Evolutionary conservation across 2,888 invertebrate species (phyloP).

Genomic region (Didymodactylos carnosus): DNA sequence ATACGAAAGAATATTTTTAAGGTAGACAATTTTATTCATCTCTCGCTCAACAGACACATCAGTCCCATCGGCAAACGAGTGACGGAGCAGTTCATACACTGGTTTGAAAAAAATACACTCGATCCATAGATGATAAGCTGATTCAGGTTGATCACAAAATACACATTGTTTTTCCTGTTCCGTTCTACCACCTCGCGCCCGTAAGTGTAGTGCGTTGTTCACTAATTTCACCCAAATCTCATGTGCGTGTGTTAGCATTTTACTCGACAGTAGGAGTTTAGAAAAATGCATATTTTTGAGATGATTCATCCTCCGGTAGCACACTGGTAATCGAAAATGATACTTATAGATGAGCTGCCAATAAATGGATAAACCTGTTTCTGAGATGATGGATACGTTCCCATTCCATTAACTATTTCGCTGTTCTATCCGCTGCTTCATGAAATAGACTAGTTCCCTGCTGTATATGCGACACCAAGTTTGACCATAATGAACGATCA

Average conservation of each 20-base stretch:
- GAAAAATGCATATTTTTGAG: not conserved
- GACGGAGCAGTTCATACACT: too few relatives aligned
- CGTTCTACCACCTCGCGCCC: too few relatives aligned
- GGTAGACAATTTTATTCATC: too few relatives aligned
- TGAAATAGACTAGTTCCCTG: not conserved
- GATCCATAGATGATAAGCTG: too few relatives aligned
- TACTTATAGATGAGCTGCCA: not conserved
- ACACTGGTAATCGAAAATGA: not conserved
- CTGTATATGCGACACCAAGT: not conserved
- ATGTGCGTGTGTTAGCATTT: not conserved
- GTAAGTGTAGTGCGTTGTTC: too few relatives aligned
- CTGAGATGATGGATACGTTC: not conserved
- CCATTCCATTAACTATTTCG: not conserved
- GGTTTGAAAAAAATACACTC: too few relatives aligned
- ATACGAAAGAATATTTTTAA: too few relatives aligned
- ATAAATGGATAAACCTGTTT: not conserved
- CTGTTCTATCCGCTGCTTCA: not conserved
- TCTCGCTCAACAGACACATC: too few relatives aligned
- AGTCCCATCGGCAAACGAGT: too few relatives aligned
- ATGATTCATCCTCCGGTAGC: not conserved
- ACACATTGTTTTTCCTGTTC: too few relatives aligned
- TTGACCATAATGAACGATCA: not conserved
- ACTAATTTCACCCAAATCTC: too few relatives aligned
- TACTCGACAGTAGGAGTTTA: not conserved
- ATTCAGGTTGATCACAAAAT: too few relatives aligned